A percentile compares a stretch with the other conserved stretches of the same genome.
These are phyloP conservation scores for Cydia pomonella DNA, from an alignment of 1,140 invertebrate species.

Conservation along the genomic window DNA sequence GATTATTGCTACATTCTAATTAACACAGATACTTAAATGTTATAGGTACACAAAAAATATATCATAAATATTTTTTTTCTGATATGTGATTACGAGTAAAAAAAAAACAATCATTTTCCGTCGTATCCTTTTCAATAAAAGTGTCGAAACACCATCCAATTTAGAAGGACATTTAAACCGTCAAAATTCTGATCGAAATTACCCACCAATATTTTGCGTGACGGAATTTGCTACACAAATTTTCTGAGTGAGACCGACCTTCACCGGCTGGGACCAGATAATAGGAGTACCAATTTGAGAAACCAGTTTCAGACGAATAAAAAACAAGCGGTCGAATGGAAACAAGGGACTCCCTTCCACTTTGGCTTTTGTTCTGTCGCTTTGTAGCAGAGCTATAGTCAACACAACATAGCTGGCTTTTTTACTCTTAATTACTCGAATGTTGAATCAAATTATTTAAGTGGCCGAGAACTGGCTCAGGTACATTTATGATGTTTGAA, in stretches of 20 bases:
- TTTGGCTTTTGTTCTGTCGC: conserved; percentile 57
- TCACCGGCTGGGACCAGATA: conserved; percentile 68
- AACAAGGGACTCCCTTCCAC: conserved; percentile 58
- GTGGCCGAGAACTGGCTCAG: conserved; percentile 16
- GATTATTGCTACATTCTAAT: too few relatives aligned
- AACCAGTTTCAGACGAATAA: conserved; percentile 65
- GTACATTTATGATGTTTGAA: conserved; percentile 1
- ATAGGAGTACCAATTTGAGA: conserved; percentile 74
- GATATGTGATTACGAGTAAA: too few relatives aligned
- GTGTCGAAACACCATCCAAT: conserved; percentile 21
- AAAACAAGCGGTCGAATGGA: conserved; percentile 46
- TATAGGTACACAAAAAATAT: neutral
- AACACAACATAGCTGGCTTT: conserved; percentile 24
- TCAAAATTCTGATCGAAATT: conserved; percentile 37
- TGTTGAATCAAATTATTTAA: conserved; percentile 29
- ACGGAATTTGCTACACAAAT: conserved; percentile 71
- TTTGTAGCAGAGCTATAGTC: conserved; percentile 36
- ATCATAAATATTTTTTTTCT: neutral
- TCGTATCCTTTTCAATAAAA: conserved; percentile 5
- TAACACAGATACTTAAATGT: too few relatives aligned
- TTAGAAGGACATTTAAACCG: conserved; percentile 32
- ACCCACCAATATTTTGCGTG: conserved; percentile 71
- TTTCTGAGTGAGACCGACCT: conserved; percentile 69
- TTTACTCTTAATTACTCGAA: conserved; percentile 32
- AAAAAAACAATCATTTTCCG: neutral